Evolutionary conservation across 2,888 invertebrate genomes (phyloP).

Genomic region (Zootermopsis nevadensis): DNA sequence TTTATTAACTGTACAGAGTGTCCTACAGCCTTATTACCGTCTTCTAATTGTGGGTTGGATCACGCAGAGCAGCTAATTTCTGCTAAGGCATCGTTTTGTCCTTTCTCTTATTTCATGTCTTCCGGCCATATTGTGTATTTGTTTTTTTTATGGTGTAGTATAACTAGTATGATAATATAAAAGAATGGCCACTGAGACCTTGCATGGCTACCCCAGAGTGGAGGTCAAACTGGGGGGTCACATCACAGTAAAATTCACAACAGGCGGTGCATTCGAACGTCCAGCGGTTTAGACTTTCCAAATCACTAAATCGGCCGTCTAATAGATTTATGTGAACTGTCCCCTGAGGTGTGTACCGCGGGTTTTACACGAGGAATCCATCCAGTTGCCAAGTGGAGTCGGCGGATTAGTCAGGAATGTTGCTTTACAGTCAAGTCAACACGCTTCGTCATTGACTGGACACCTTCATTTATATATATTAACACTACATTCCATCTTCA

Average conservation of each 20-base stretch:
- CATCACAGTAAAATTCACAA: slow-evolving; percentile 2
- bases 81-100: neutral
- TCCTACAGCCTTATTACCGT: neutral
- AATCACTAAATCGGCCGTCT: neutral
- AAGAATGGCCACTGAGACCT: neutral
- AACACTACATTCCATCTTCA: too few relatives aligned
- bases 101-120: neutral
- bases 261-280: slow-evolving; percentile 5
- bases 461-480: too few relatives aligned
- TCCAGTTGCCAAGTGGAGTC: too few relatives aligned
- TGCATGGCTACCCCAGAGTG: slow-evolving; percentile 11
- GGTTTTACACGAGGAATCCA: slow-evolving; percentile 23
- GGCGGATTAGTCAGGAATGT: too few relatives aligned
- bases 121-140: neutral
- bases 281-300: slow-evolving; percentile 9
- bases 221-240: slow-evolving; percentile 26
- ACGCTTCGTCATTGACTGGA: too few relatives aligned
- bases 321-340: slow-evolving; percentile 31
- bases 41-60: slow-evolving; percentile 4
- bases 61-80: slow-evolving; percentile 15
- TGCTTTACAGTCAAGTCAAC: too few relatives aligned
- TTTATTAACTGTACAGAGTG: slow-evolving; percentile 15
- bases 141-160: neutral
- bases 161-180: slow-evolving; percentile 7
- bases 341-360: slow-evolving; percentile 3